Evolutionary conservation across 2,888 invertebrate species (phyloP), one percentile per base, ranked within the genome.

Genomic region (Zeuzera pyrina): DNA sequence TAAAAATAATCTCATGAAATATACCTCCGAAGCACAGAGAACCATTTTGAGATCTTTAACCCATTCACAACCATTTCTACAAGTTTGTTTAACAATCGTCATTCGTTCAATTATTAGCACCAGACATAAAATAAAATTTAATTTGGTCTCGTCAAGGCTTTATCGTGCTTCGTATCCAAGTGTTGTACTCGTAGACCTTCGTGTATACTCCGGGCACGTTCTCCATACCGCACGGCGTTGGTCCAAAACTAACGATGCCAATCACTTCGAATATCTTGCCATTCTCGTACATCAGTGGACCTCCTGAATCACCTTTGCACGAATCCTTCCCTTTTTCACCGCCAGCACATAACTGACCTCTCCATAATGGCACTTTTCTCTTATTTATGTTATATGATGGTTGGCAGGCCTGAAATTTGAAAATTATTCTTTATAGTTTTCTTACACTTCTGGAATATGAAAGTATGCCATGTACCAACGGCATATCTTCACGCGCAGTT

Each of bases 161-260:
- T 2, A 66, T 57, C n/a, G 74, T 72, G 23, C 50, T 61, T 10
- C 68, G 50, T 29, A 89, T 88, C 89, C 89, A 90, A 0, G 76
- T 63, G 13, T 84, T 54, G 47, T 86, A 89, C 26, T 84, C 69
- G 15, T 63, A 53, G 0, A 89, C 87, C 43, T 84, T 84, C 0
- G 88, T 88, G 49, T 89, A 90, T 2, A 90, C 86, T 0, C 88
- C 89, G 0, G 90, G 89, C 62, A 87, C 83, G 16, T 84, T 76
- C 11, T 66, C 59, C 51, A 77, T 74, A 0, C 89, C 89, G 47
- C 90, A 90, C 0, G 84, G 84, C 0, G 77, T 71, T 0, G 88
- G 87, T 1, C 90, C 90, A 44, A 86, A 89, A 7, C 89, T 89
- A 8, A 89, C 88, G 2, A 90, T 62, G 0, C 89, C 90, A 0